These are phyloP conservation scores for Trichechus manatus DNA, from an alignment of 2,113 vertebrate genomes.

Conservation along the genomic window DNA sequence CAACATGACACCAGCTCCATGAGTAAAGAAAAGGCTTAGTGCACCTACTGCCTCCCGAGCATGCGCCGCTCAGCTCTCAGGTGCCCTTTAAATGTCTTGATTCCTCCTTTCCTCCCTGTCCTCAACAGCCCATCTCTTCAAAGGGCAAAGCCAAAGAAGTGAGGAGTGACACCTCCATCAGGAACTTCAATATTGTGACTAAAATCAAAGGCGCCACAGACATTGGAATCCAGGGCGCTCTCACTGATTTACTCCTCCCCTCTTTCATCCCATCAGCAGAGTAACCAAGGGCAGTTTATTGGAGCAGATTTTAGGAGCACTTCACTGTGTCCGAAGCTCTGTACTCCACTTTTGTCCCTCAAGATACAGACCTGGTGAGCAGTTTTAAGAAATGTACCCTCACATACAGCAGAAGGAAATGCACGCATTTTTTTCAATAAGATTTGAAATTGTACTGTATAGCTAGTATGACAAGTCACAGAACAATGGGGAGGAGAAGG, in stretches of 20 bases:
- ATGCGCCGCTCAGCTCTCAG: neutral
- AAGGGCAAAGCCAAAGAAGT: neutral
- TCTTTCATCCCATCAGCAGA: neutral
- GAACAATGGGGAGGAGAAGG: neutral
- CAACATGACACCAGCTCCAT: neutral
- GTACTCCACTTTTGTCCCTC: neutral
- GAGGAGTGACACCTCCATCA: neutral
- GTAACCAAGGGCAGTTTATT: neutral
- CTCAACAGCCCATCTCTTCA: neutral
- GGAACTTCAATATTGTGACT: neutral
- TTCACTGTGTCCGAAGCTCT: neutral
- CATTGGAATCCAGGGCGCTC: neutral
- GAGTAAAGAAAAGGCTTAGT: neutral
- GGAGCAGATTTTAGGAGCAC: neutral
- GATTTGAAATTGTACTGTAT: neutral
- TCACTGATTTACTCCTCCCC: neutral
- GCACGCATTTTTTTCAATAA: neutral
- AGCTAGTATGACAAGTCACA: neutral
- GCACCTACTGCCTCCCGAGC: neutral
- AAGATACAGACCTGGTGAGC: neutral
- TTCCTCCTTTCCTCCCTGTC: neutral
- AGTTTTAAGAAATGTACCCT: slow-evolving; percentile 6
- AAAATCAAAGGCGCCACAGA: neutral
- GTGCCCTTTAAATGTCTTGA: neutral
- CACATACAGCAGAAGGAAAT: neutral